phyloP scores from a whole-genome alignment of 2,113 vertebrate genomes.

The Notarius lentiginosus region DNA sequence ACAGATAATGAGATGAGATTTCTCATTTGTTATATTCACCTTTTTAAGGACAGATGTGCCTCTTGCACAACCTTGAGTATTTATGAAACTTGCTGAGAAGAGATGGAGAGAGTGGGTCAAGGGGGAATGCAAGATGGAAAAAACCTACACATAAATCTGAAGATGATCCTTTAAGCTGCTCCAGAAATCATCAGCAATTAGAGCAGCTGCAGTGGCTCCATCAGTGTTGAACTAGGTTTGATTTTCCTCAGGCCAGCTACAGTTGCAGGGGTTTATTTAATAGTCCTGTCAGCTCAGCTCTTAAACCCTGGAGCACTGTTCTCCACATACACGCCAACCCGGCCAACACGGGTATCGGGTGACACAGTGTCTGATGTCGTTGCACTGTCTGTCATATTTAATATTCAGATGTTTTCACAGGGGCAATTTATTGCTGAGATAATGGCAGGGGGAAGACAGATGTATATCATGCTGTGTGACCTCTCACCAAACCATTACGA shows the following conservation, averaged over 20 bases:
- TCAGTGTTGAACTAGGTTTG: constrained; percentile 56
- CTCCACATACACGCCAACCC: constrained; percentile 25
- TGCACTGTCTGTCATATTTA: constrained; percentile 63
- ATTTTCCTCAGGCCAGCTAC: constrained; percentile 56
- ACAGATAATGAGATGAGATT: background rate
- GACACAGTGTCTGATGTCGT: constrained; percentile 57
- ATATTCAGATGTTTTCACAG: constrained; percentile 67
- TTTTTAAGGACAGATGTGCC: background rate
- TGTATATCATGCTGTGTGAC: constrained; percentile 43
- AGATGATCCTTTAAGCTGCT: constrained; percentile 54
- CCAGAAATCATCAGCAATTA: constrained; percentile 57
- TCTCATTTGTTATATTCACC: background rate
- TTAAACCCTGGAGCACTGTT: constrained; percentile 50
- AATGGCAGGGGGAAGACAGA: constrained; percentile 54
- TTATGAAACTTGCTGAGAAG: constrained; percentile 15
- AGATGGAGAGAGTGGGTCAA: constrained; percentile 4
- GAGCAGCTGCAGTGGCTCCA: constrained; percentile 57
- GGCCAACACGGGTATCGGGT: constrained; percentile 56
- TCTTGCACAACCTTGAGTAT: background rate
- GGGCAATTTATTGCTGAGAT: constrained; percentile 58
- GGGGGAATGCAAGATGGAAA: constrained; percentile 1
- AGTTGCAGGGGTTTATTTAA: constrained; percentile 64
- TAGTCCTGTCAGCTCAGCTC: constrained; percentile 52
- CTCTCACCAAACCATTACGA: constrained; percentile 50
- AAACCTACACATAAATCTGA: constrained; percentile 47